Evolutionary conservation across 2,888 invertebrate species (phyloP).

Genomic region (Dolomedes plantarius): DNA sequence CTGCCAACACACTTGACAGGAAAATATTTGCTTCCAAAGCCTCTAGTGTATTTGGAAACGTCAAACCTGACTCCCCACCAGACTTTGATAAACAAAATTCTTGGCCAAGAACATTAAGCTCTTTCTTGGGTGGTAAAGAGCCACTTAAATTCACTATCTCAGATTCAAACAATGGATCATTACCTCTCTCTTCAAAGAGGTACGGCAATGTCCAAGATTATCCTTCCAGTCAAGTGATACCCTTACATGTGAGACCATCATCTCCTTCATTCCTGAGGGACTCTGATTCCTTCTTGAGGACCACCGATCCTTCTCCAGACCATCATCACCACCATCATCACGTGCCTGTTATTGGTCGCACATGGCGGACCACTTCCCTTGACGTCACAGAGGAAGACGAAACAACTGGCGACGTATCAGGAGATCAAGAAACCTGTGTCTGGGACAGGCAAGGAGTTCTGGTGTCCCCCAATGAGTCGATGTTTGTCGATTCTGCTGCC

Average conservation of each 20-base stretch:
- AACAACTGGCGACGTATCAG: constrained; percentile 25
- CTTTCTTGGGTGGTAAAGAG: constrained; percentile 65
- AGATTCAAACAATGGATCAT: constrained; percentile 23
- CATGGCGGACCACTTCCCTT: constrained; percentile 36
- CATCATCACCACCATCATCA: constrained; percentile 41
- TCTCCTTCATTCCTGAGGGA: constrained; percentile 54
- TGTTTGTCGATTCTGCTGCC: constrained; percentile 61
- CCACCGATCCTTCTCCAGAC: constrained; percentile 17
- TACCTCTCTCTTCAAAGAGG: constrained; percentile 10
- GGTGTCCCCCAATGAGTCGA: constrained; percentile 52
- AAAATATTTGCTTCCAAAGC: constrained; percentile 55
- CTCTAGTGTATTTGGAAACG: constrained; percentile 44
- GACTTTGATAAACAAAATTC: constrained; percentile 63
- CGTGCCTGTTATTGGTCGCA: constrained; percentile 11
- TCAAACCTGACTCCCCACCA: constrained; percentile 61
- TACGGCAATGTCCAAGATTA: constrained; percentile 29
- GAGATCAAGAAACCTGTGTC: constrained; percentile 38
- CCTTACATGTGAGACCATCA: constrained; percentile 57
- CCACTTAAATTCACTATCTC: constrained; percentile 49
- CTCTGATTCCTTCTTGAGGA: constrained; percentile 33
- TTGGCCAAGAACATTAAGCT: constrained; percentile 61
- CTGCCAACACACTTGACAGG: constrained; percentile 42
- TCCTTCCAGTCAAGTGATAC: constrained; percentile 56
- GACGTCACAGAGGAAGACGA: constrained; percentile 2
- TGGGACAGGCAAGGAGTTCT: constrained; percentile 44